Conservation (phyloP, 2,797 vertebrate species). For the Macropodus opercularis region DNA sequence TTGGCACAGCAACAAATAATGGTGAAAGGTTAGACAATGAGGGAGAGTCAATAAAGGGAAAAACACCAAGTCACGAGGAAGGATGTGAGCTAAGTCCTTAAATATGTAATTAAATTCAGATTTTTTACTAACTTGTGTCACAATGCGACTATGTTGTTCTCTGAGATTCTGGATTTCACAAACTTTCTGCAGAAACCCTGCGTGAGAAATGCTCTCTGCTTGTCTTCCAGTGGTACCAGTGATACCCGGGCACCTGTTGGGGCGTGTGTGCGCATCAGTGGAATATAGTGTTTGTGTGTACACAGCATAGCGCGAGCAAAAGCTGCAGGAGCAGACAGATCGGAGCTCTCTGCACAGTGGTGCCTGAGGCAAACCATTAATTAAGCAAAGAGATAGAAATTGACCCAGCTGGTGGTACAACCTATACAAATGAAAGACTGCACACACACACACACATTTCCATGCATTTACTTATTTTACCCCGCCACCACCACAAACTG, state of each 20-base stretch:
- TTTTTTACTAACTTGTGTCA: slow-evolving; percentile 13
- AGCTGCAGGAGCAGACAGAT: slow-evolving; percentile 68
- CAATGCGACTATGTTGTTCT: slow-evolving; percentile 2
- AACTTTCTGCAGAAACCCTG: too few relatives aligned
- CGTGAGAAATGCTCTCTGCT: slow-evolving; percentile 3
- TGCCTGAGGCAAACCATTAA: slow-evolving; percentile 76
- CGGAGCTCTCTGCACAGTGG: slow-evolving; percentile 63
- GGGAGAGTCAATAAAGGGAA: slow-evolving; percentile 42
- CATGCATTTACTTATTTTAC: slow-evolving; percentile 30
- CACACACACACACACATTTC: slow-evolving; percentile 30
- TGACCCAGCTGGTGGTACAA: slow-evolving; percentile 75
- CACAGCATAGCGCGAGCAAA: slow-evolving; percentile 38
- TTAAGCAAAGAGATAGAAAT: slow-evolving; percentile 78
- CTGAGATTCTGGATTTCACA: neutral
- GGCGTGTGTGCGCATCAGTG: slow-evolving; percentile 35
- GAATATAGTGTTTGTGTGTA: slow-evolving; percentile 56
- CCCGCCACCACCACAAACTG: neutral
- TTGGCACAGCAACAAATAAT: slow-evolving; percentile 56
- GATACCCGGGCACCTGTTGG: slow-evolving; percentile 56
- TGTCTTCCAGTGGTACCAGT: slow-evolving; percentile 17
- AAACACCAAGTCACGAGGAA: slow-evolving; percentile 29
- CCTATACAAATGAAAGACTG: slow-evolving; percentile 43
- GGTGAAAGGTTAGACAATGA: slow-evolving; percentile 58
- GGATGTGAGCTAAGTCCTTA: slow-evolving; percentile 58
- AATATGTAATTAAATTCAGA: slow-evolving; percentile 41